Conservation (phyloP, 2,113 vertebrate species). For the Apodemus sylvaticus region DNA sequence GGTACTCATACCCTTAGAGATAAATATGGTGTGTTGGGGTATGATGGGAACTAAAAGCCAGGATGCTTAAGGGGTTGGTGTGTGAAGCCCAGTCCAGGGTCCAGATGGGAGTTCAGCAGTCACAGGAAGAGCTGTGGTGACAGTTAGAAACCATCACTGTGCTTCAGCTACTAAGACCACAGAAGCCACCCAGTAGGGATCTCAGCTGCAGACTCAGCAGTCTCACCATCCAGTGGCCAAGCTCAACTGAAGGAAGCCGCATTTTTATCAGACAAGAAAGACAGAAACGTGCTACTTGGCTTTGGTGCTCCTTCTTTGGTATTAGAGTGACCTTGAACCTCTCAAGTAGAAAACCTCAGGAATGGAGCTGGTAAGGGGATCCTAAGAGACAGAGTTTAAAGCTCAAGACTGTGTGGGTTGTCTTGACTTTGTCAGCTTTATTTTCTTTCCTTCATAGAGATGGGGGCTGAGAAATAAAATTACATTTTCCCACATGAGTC, state of each 20-base stretch:
- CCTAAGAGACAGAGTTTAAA: background rate
- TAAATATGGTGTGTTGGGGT: no score
- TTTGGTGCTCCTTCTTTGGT: background rate
- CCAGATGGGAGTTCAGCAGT: background rate
- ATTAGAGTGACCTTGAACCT: background rate
- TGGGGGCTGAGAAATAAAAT: background rate
- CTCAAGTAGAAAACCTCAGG: background rate
- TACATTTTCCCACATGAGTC: background rate
- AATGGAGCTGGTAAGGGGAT: background rate
- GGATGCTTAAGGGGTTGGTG: background rate
- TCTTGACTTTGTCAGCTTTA: background rate
- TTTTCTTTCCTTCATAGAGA: constrained; percentile 35
- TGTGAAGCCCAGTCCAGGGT: background rate
- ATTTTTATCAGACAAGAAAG: background rate
- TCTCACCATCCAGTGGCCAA: background rate
- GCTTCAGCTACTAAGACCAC: background rate
- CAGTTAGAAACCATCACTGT: background rate
- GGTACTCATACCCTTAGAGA: background rate
- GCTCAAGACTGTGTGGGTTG: background rate
- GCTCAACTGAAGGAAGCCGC: background rate
- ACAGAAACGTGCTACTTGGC: background rate
- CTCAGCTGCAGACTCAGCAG: background rate
- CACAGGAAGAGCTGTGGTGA: background rate
- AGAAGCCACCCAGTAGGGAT: background rate
- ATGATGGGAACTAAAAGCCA: background rate